phyloP scores from a whole-genome alignment of 1,140 invertebrate species.

The Ostrea denselamellosa region DNA sequence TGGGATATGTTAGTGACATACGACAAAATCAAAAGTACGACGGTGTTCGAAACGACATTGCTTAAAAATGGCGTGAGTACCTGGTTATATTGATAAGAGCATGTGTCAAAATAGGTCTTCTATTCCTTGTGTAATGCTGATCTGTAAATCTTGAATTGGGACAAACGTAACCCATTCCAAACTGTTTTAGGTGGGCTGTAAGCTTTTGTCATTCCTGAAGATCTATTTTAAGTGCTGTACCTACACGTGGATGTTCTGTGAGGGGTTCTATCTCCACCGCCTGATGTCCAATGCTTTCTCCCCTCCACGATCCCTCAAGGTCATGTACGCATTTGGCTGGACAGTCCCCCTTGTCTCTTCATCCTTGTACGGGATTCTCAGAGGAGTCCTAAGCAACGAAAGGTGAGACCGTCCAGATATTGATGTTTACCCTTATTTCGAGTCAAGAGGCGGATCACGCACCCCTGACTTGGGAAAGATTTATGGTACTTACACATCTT shows the following conservation, averaged over 20 bases:
- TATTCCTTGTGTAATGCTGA: neutral
- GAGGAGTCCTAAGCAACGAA: constrained; percentile 41
- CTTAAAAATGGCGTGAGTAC: constrained; percentile 23
- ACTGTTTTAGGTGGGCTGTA: constrained; percentile 71
- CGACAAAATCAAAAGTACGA: constrained; percentile 7
- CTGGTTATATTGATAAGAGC: neutral
- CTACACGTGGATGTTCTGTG: constrained; percentile 82
- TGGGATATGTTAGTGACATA: constrained; percentile 34
- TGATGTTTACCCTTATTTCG: neutral
- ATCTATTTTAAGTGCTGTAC: constrained; percentile 74
- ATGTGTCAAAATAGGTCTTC: neutral
- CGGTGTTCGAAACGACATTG: constrained; percentile 20
- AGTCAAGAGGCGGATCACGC: neutral
- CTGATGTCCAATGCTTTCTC: constrained; percentile 82
- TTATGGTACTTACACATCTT: too few relatives aligned
- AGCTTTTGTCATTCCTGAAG: constrained; percentile 72
- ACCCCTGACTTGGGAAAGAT: too few relatives aligned
- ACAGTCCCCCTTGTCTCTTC: constrained; percentile 56
- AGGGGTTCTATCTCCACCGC: constrained; percentile 82
- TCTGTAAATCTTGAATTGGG: too few relatives aligned
- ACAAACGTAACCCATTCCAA: neutral
- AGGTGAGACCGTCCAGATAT: neutral
- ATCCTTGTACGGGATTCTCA: constrained; percentile 36
- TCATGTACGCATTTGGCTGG: constrained; percentile 82
- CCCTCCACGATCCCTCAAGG: constrained; percentile 80